Evolutionary conservation across 2,797 vertebrate genomes (phyloP).

Genomic region (Ispidina picta): DNA sequence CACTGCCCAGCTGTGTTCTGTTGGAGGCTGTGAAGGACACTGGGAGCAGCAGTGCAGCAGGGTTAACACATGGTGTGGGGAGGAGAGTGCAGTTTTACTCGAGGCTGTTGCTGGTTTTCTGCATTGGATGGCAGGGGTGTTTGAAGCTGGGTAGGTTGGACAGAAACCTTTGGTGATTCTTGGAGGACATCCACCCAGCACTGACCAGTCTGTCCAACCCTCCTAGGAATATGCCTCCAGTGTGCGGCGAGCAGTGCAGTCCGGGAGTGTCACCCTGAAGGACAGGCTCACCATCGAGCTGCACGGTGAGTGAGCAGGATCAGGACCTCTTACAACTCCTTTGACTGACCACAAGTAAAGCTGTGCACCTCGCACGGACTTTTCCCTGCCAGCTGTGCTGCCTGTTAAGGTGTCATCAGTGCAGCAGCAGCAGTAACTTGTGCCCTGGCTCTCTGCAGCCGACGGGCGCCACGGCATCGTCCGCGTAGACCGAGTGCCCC

Average conservation of each 20-base stretch:
- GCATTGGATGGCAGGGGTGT: not conserved
- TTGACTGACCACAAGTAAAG: not conserved
- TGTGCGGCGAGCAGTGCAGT: constrained; percentile 88
- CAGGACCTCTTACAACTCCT: not conserved
- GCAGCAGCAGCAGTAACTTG: not conserved
- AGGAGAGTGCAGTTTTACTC: not conserved
- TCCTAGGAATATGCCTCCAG: constrained; percentile 91
- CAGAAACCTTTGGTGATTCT: not conserved
- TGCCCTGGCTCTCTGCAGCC: constrained; percentile 71
- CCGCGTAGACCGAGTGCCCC: constrained; percentile 88
- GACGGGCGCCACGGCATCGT: constrained; percentile 91
- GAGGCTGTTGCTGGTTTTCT: not conserved
- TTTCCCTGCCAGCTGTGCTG: not conserved
- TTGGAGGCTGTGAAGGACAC: not conserved
- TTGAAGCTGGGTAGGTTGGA: not conserved
- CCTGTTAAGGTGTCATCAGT: not conserved
- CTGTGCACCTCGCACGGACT: not conserved
- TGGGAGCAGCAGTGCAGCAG: not conserved
- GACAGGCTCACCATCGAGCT: constrained; percentile 93
- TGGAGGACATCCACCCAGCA: not conserved
- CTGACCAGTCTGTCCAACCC: not conserved
- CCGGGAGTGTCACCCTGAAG: constrained; percentile 86
- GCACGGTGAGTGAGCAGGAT: constrained; percentile 80
- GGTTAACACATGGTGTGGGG: fast-evolving
- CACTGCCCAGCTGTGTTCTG: fast-evolving